Base-by-base conservation (phyloP, 2,113 vertebrate genomes). In the Nasalis larvatus region DNA sequence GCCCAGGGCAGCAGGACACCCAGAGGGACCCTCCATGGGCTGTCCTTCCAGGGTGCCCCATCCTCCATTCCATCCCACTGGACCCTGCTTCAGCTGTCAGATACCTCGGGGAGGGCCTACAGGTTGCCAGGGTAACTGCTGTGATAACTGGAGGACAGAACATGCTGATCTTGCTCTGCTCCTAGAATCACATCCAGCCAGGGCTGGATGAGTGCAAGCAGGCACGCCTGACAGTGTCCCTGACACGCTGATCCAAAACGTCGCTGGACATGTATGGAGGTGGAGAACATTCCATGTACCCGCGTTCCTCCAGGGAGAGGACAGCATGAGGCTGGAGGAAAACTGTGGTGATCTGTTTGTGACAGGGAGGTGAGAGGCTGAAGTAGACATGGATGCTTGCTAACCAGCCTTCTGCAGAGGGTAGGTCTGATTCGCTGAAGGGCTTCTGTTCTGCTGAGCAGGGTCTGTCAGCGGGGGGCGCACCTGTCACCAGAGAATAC, bases 81-180 rank as follows among this genome's bases (percentile, higher is more conserved):
- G 20, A 71, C 69, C 69, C 49, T 77, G 35, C 88, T 78, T 88
- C 77, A 47, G 74, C 58, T 58, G 85, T 88, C 49, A 37, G 54
- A 73, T 7, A 69, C 54, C 80, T 82, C 85, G 42, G 6, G 42
- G 35, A 94, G 86, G 68, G 37, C 37, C 85, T 27, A 2, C 21
- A 71, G 32, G 96, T 97, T 96, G 47, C 83, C 86, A 77, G 95
- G 69, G 95, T 83, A 91, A 91, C 92, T 16, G 58, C 40, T 8
- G 11, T 18, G 58, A 78, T 77, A 68, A 45, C 9, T 35, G 42
- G 52, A 40, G 52, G 84, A 78, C 81, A 77, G 92, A 66, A 32
- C 30, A 8, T 10, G 20, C 80, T 71, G 86, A 54, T 86, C 80
- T 93, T 86, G 27, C 60, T 63, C 42, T 54, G 23, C 10, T 86